phyloP scores from a whole-genome alignment of 1,140 invertebrate genomes.

The Heliconius nattereri region DNA sequence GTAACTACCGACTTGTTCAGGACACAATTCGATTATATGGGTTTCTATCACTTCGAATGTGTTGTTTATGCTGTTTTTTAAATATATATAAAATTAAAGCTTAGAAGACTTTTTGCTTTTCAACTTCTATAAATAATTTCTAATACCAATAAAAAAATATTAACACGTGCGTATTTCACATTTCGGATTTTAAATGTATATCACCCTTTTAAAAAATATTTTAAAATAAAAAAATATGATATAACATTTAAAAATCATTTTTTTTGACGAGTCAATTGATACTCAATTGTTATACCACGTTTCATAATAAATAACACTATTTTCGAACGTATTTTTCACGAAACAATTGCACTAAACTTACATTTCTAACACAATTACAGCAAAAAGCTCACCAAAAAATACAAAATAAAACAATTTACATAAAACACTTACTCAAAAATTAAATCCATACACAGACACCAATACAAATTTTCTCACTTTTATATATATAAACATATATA shows the following conservation, averaged over 20 bases:
- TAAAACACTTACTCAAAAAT: constrained; percentile 14
- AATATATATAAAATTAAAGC: not conserved
- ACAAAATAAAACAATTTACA: not conserved
- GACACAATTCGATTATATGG: not conserved
- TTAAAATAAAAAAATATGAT: too few species aligned
- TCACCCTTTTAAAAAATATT: too few species aligned
- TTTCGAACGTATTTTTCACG: not conserved
- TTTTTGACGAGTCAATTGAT: not conserved
- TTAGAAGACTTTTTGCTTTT: not conserved
- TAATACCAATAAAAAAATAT: too few species aligned
- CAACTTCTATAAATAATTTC: too few species aligned
- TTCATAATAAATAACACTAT: not conserved
- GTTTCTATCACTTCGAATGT: not conserved
- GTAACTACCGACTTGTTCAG: not conserved
- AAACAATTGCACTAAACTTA: not conserved
- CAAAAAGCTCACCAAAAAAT: not conserved
- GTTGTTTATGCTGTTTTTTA: not conserved
- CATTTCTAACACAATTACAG: not conserved
- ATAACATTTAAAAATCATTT: too few species aligned
- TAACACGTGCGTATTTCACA: too few species aligned
- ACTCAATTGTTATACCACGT: not conserved
- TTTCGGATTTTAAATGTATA: too few species aligned
- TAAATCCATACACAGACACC: not conserved
- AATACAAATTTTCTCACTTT: not conserved
- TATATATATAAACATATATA: not conserved